These are phyloP conservation scores for Philhelius pedissequus DNA, from an alignment of 2,888 invertebrate species.

Conservation along the genomic window DNA sequence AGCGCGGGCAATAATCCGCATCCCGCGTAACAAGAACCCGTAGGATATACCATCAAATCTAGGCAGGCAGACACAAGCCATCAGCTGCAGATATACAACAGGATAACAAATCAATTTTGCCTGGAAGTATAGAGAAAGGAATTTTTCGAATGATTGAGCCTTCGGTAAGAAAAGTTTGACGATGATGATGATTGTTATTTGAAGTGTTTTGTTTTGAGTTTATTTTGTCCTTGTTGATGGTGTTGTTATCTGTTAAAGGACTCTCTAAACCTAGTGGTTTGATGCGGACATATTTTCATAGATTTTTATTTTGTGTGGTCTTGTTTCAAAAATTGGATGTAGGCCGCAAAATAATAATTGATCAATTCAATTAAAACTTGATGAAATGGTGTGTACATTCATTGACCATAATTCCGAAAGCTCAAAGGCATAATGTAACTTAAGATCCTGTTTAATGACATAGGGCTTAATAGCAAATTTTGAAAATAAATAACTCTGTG, in stretches of 20 bases:
- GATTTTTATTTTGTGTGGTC: neutral
- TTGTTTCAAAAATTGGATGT: neutral
- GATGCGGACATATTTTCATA: conserved; percentile 9
- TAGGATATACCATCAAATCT: neutral
- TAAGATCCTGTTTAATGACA: neutral
- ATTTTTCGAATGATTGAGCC: conserved; percentile 59
- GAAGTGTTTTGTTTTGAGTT: conserved; percentile 56
- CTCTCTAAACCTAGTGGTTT: neutral
- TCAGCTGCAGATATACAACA: neutral
- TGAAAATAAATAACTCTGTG: neutral
- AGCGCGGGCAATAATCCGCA: neutral
- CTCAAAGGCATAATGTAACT: neutral
- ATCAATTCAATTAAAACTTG: conserved; percentile 38
- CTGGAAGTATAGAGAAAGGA: conserved; percentile 14
- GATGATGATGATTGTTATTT: conserved; percentile 63
- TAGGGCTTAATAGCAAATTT: neutral
- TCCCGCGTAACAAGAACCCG: neutral
- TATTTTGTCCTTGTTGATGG: neutral
- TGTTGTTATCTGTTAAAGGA: neutral
- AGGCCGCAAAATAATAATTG: conserved; percentile 2
- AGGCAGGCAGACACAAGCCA: conserved; percentile 42
- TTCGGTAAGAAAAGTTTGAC: conserved; percentile 37
- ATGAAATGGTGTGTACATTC: neutral
- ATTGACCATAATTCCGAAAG: neutral
- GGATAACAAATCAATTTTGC: conserved; percentile 63